A percentile compares a stretch with the other conserved stretches of the same genome.
phyloP scores from a whole-genome alignment of 2,888 invertebrate species.

The Caenorhabditis panamensis region DNA sequence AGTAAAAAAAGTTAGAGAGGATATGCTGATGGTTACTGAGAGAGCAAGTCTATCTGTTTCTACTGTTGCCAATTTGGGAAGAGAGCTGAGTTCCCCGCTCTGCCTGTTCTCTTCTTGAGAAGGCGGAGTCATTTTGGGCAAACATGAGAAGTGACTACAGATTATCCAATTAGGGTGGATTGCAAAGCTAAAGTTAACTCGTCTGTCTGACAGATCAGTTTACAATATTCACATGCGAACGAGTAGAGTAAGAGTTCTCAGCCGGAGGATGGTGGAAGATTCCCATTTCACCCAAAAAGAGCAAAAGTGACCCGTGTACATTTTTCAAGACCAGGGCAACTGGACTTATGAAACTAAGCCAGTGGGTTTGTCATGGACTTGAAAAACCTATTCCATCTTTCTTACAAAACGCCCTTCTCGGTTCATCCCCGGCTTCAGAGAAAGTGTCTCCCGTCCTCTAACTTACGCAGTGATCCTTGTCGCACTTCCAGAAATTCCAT shows the following conservation, averaged over 20 bases:
- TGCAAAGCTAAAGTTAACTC: background rate
- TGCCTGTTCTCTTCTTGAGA: background rate
- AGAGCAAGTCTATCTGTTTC: slow-evolving; percentile 19
- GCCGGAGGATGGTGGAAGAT: background rate
- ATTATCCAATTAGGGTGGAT: slow-evolving; percentile 45
- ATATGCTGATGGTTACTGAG: slow-evolving; percentile 24
- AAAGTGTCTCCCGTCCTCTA: slow-evolving; percentile 12
- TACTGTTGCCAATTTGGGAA: slow-evolving; percentile 27
- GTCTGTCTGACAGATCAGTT: slow-evolving; percentile 32
- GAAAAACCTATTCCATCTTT: slow-evolving; percentile 49
- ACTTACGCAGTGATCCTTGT: slow-evolving; percentile 66
- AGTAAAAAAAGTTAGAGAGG: slow-evolving; percentile 12
- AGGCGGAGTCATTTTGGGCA: slow-evolving; percentile 44
- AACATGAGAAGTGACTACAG: slow-evolving; percentile 46
- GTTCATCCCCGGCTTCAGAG: slow-evolving; percentile 3
- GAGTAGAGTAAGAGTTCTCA: slow-evolving; percentile 21
- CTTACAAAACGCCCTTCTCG: slow-evolving; percentile 19
- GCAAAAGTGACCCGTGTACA: slow-evolving; percentile 53
- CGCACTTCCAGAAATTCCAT: slow-evolving; percentile 67
- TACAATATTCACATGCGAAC: slow-evolving; percentile 29
- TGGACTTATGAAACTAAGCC: slow-evolving; percentile 62
- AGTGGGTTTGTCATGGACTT: slow-evolving; percentile 50
- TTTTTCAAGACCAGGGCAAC: slow-evolving; percentile 60
- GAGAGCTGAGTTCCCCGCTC: slow-evolving; percentile 16
- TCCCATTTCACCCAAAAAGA: background rate